These are phyloP conservation scores for Ammospiza nelsoni DNA, from an alignment of 2,113 vertebrate genomes.

Conservation along the genomic window DNA sequence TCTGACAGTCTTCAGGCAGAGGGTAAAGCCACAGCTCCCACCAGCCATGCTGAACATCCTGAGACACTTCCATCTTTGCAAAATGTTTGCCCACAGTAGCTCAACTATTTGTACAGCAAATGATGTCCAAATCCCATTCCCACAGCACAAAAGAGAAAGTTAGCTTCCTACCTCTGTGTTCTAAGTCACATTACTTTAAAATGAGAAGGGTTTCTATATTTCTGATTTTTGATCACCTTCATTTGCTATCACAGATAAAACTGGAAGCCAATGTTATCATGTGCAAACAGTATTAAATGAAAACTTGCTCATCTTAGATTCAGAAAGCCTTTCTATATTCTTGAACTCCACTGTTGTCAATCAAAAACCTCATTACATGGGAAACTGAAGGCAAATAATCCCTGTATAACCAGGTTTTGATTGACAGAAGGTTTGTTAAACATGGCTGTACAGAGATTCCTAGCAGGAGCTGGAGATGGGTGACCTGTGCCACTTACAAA, in stretches of 20 bases:
- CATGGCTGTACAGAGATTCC: neutral
- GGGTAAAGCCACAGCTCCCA: neutral
- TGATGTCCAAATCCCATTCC: neutral
- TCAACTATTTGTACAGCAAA: neutral
- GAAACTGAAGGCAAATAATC: conserved; percentile 63
- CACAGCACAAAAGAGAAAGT: neutral
- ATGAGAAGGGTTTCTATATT: neutral
- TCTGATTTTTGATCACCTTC: neutral
- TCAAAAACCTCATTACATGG: conserved; percentile 62
- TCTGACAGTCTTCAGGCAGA: neutral
- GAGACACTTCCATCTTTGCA: neutral
- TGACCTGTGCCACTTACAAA: neutral
- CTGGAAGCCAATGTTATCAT: neutral
- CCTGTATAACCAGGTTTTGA: conserved; percentile 53
- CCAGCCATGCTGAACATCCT: fast-evolving
- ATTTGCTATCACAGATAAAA: conserved; percentile 13
- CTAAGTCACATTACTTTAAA: neutral
- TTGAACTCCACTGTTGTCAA: conserved; percentile 42
- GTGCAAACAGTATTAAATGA: conserved; percentile 15
- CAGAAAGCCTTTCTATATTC: conserved; percentile 26
- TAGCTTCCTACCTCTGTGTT: neutral
- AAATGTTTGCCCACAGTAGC: neutral
- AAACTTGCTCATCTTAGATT: conserved; percentile 45
- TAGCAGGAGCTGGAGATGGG: neutral
- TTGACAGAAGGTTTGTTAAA: conserved; percentile 55